These are phyloP conservation scores for Propithecus perrieri DNA, from an alignment of 2,797 vertebrate genomes.

Conservation along the genomic window DNA sequence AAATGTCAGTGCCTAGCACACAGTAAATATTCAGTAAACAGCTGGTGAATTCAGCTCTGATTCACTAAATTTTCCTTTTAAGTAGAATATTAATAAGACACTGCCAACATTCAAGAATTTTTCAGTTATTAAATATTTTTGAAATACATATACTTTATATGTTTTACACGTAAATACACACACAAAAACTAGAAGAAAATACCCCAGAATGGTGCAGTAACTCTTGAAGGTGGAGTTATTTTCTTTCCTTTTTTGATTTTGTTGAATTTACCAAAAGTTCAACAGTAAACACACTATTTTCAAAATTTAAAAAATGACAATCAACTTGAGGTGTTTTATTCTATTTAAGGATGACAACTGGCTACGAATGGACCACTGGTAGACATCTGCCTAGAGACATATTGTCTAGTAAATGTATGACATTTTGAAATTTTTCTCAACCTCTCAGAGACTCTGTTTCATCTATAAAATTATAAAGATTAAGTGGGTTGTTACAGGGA, in stretches of 20 bases:
- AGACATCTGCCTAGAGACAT: neutral
- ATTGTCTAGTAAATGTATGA: neutral
- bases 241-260: slow-evolving; percentile 29
- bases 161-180: neutral
- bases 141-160: neutral
- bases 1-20: neutral
- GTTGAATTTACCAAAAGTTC: neutral
- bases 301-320: neutral
- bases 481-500: neutral
- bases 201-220: neutral
- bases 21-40: neutral
- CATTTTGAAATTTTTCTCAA: slow-evolving; percentile 10
- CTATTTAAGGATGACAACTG: neutral
- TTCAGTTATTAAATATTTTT: neutral
- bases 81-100: neutral
- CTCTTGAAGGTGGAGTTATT: neutral
- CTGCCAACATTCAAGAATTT: neutral
- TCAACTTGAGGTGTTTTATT: neutral
- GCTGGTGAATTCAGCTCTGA: neutral
- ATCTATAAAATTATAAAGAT: neutral
- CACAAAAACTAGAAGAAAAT: neutral
- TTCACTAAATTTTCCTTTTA: slow-evolving; percentile 8
- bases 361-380: neutral
- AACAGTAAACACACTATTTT: neutral
- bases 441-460: neutral